A percentile compares a stretch with the other conserved stretches of the same genome.
Conservation (phyloP, 37 sponge, comb jelly and placozoan genomes). For the Bolinopsis microptera region DNA sequence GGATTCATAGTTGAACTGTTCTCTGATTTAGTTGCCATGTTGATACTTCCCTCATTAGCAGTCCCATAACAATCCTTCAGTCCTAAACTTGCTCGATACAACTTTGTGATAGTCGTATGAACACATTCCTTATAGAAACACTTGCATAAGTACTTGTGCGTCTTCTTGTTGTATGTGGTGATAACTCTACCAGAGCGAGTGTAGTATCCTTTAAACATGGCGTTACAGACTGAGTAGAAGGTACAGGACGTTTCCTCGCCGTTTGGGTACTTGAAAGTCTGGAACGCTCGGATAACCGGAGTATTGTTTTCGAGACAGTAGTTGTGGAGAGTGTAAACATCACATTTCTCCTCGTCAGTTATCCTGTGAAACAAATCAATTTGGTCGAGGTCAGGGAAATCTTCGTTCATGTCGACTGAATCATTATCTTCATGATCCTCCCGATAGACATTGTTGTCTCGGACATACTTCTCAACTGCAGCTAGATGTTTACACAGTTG, state of each 20-base stretch:
- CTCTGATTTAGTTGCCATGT: neutral
- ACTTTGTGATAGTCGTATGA: constrained; percentile 35
- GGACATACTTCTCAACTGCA: constrained; percentile 52
- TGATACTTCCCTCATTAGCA: constrained; percentile 46
- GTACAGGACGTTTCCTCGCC: constrained; percentile 56
- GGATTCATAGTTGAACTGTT: neutral
- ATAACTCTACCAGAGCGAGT: constrained; percentile 52
- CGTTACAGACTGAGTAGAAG: constrained; percentile 59
- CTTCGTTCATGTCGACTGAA: constrained; percentile 33
- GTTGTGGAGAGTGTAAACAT: constrained; percentile 61
- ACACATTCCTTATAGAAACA: constrained; percentile 65
- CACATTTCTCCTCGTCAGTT: constrained; percentile 60
- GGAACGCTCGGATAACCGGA: constrained; percentile 47
- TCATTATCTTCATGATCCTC: constrained; percentile 56
- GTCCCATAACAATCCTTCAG: constrained; percentile 51
- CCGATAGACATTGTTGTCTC: constrained; percentile 34
- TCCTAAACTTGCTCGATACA: constrained; percentile 27
- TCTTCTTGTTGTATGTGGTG: constrained; percentile 59
- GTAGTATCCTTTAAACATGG: constrained; percentile 65
- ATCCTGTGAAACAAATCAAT: constrained; percentile 54
- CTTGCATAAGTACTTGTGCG: constrained; percentile 56
- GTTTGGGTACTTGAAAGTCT: constrained; percentile 58
- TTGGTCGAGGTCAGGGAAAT: constrained; percentile 51
- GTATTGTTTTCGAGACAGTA: constrained; percentile 59
- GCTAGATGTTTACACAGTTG: constrained; percentile 63